Conservation (phyloP, 2,797 vertebrate species). For the Merluccius polli region DNA sequence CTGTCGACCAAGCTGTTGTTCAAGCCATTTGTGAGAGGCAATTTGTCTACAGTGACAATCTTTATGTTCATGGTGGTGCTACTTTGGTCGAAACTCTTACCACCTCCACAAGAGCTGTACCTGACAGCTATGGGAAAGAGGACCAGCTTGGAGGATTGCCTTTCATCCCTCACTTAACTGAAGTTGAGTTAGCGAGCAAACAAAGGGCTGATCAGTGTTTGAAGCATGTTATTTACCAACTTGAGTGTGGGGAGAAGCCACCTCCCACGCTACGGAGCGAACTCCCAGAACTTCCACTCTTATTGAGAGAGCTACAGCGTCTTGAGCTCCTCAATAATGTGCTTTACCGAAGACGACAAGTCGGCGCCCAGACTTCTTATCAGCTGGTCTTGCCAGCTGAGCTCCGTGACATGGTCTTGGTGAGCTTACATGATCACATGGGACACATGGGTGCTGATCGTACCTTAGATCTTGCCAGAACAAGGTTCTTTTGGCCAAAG, state of each 20-base stretch:
- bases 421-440: constrained; percentile 21
- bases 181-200: not conserved
- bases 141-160: constrained; percentile 6
- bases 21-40: too few relatives aligned
- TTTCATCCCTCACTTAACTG: constrained; percentile 9
- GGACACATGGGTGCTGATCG: constrained; percentile 27
- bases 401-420: not conserved
- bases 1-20: too few relatives aligned
- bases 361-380: not conserved
- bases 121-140: constrained; percentile 13
- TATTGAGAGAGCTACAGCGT: constrained; percentile 11
- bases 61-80: too few relatives aligned
- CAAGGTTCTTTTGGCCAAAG: constrained; percentile 25
- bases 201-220: constrained; percentile 26
- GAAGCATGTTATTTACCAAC: constrained; percentile 3
- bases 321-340: constrained; percentile 9
- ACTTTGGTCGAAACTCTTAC: constrained; percentile 16
- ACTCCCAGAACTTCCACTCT: constrained; percentile 14
- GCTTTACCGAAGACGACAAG: constrained; percentile 16
- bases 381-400: constrained; percentile 25
- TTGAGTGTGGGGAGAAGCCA: not conserved
- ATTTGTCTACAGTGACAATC: too few relatives aligned
- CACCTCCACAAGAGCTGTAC: constrained; percentile 7
- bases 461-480: constrained; percentile 15
- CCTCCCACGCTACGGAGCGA: constrained; percentile 4